phyloP scores from a whole-genome alignment of 2,888 invertebrate species.

The Drosophila anceps region DNA sequence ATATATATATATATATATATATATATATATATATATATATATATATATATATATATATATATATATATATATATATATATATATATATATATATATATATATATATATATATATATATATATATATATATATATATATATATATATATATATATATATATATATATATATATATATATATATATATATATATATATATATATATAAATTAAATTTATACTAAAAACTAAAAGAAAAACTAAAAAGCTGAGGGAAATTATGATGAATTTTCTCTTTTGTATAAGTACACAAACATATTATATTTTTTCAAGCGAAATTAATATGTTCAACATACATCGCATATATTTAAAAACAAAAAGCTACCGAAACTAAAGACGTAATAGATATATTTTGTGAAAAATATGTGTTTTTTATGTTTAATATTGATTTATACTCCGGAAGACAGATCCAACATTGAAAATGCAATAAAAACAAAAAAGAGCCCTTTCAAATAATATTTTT shows the following conservation, averaged over 20 bases:
- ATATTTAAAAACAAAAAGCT: conserved; percentile 26
- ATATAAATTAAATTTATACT: conserved; percentile 57
- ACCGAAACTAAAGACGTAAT: conserved; percentile 70
- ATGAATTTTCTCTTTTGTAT: conserved; percentile 41
- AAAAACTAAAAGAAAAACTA: conserved; percentile 5
- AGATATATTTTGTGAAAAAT: conserved; percentile 39
- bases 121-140: conserved; percentile 34
- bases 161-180: conserved; percentile 35
- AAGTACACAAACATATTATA: conserved; percentile 43
- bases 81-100: conserved; percentile 39
- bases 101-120: conserved; percentile 37
- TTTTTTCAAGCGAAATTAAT: conserved; percentile 71
- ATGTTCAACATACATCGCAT: conserved; percentile 71
- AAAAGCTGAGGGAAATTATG: conserved; percentile 16
- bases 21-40: conserved; percentile 35
- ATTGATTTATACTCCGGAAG: conserved; percentile 38
- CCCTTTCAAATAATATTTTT: conserved; percentile 12
- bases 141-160: conserved; percentile 35
- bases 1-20: conserved; percentile 34
- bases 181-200: conserved; percentile 32
- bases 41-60: conserved; percentile 31
- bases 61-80: conserved; percentile 37
- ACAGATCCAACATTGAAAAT: conserved; percentile 10
- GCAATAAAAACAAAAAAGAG: not conserved
- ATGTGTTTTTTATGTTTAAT: conserved; percentile 35